Conservation (phyloP, 2,113 vertebrate genomes). For the Poeciliopsis retropinna region DNA sequence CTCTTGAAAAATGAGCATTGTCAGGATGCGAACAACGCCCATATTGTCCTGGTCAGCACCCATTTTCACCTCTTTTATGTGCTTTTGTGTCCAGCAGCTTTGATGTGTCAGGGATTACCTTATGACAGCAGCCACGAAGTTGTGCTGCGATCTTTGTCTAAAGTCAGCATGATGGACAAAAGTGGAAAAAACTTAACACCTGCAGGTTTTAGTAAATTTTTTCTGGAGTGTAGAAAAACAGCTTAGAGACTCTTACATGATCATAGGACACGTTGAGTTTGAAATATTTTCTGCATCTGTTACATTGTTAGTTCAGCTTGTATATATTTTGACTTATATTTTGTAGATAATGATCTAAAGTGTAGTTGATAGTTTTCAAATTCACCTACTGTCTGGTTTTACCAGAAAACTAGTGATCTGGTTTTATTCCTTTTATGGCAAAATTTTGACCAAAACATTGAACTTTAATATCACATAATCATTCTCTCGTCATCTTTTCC, state of each 20-base stretch:
- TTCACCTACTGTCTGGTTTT: background rate
- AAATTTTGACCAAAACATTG: background rate
- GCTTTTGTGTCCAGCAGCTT: constrained; percentile 27
- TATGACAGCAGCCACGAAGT: background rate
- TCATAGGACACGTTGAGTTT: background rate
- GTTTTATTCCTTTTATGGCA: background rate
- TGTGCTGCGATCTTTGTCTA: constrained; percentile 12
- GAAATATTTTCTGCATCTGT: background rate
- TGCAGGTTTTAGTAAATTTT: constrained; percentile 1
- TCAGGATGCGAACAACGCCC: constrained; percentile 60
- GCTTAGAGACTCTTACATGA: background rate
- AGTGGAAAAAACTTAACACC: background rate
- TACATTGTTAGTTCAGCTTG: background rate
- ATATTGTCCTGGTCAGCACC: constrained; percentile 56
- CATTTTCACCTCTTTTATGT: constrained; percentile 47
- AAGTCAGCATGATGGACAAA: background rate
- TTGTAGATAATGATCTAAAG: background rate
- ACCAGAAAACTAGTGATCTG: background rate
- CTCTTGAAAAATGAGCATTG: constrained; percentile 70
- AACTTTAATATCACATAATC: too few relatives aligned
- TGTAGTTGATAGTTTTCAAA: background rate
- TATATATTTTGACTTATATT: background rate
- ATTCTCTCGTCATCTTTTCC: too few relatives aligned
- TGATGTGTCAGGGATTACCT: constrained; percentile 21
- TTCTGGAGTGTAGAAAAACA: constrained; percentile 5